These are phyloP conservation scores for Rhamnusium bicolor DNA, from an alignment of 2,888 invertebrate genomes.

Conservation along the genomic window DNA sequence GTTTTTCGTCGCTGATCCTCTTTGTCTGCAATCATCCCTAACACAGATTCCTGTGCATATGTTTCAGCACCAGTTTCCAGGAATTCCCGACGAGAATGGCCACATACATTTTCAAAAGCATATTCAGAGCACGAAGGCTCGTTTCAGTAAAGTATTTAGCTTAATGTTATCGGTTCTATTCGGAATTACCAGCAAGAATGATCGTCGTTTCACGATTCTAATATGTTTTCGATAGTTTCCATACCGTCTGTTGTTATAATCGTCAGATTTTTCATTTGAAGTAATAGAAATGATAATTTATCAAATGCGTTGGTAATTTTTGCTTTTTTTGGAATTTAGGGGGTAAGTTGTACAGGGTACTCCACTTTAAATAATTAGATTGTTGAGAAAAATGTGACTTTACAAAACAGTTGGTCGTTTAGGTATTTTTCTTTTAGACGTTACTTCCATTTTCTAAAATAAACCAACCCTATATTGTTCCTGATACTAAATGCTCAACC, in stretches of 20 bases:
- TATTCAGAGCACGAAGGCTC: constrained; percentile 25
- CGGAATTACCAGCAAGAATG: constrained; percentile 24
- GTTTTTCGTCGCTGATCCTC: constrained; percentile 1
- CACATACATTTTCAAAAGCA: constrained; percentile 16
- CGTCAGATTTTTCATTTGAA: background rate
- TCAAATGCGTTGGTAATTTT: too few species aligned
- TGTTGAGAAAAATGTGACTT: too few species aligned
- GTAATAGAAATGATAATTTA: too few species aligned
- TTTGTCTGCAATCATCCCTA: background rate
- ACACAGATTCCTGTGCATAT: constrained; percentile 13
- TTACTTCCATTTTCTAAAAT: too few species aligned
- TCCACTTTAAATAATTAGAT: too few species aligned
- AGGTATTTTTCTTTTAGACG: too few species aligned
- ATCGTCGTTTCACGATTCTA: constrained; percentile 1
- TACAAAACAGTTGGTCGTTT: too few species aligned
- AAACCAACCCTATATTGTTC: too few species aligned
- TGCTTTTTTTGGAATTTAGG: too few species aligned
- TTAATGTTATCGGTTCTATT: constrained; percentile 24
- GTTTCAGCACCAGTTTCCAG: constrained; percentile 13
- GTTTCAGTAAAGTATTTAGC: constrained; percentile 26
- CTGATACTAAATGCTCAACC: too few species aligned
- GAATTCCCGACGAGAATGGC: constrained; percentile 16
- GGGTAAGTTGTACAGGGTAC: too few species aligned
- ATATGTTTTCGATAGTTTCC: constrained; percentile 14
- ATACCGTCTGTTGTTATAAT: background rate